A percentile compares a stretch with the other conserved stretches of the same genome.
phyloP scores from a whole-genome alignment of 2,888 invertebrate species.

The Boloria euphrosyne region DNA sequence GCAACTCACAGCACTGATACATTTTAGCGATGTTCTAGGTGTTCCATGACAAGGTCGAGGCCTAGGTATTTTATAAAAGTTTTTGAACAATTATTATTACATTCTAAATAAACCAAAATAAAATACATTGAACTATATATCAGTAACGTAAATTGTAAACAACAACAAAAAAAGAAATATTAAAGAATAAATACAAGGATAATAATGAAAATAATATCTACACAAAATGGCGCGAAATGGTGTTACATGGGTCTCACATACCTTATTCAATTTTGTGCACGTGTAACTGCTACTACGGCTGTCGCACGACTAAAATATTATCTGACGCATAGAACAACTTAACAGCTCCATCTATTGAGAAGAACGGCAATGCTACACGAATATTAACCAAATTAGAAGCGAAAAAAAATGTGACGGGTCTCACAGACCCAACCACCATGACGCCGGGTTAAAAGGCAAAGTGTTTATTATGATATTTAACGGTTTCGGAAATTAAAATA shows the following conservation, averaged over 20 bases:
- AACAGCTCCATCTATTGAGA: slow-evolving; percentile 34
- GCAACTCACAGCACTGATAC: too few species aligned
- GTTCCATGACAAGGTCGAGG: too few species aligned
- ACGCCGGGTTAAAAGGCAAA: slow-evolving; percentile 21
- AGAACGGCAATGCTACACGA: slow-evolving; percentile 25
- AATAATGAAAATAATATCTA: slow-evolving; percentile 29
- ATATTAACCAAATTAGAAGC: slow-evolving; percentile 13
- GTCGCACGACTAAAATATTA: slow-evolving; percentile 31
- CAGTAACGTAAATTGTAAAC: slow-evolving; percentile 21
- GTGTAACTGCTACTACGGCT: slow-evolving; percentile 33
- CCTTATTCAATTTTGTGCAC: slow-evolving; percentile 32
- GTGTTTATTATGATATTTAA: too few species aligned
- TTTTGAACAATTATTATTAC: slow-evolving; percentile 18
- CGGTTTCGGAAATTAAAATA: too few species aligned
- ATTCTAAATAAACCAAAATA: slow-evolving; percentile 16
- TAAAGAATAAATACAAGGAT: slow-evolving; percentile 11
- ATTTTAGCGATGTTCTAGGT: too few species aligned
- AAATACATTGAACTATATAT: slow-evolving; percentile 32
- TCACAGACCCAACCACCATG: slow-evolving; percentile 24
- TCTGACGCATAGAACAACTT: slow-evolving; percentile 34
- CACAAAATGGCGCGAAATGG: slow-evolving; percentile 31
- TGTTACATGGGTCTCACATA: slow-evolving; percentile 35
- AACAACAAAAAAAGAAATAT: slow-evolving; percentile 24
- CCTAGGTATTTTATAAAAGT: too few species aligned
- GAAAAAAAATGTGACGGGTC: slow-evolving; percentile 26